phyloP scores from a whole-genome alignment of 1,140 invertebrate genomes.

The Penaeus indicus region DNA sequence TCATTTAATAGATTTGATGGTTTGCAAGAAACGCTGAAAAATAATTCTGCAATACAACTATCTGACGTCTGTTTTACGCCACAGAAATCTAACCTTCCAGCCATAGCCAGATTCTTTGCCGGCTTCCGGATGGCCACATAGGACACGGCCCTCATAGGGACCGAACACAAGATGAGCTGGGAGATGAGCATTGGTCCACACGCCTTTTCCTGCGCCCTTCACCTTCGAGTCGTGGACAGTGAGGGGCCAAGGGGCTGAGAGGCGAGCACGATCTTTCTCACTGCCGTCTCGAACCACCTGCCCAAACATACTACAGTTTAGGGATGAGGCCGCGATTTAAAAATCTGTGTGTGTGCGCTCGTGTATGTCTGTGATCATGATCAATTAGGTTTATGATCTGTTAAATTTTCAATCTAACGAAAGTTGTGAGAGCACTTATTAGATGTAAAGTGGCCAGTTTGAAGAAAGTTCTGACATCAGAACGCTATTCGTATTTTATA shows the following conservation, averaged over 20 bases:
- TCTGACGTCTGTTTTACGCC: neutral
- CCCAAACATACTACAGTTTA: neutral
- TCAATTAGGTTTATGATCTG: too few species aligned
- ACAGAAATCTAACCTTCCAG: constrained; percentile 35
- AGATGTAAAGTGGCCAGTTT: too few species aligned
- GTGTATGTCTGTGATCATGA: too few species aligned
- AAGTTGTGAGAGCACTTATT: too few species aligned
- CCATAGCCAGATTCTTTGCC: constrained; percentile 50
- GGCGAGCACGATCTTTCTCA: constrained; percentile 23
- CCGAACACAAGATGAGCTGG: constrained; percentile 59
- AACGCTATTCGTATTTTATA: too few species aligned
- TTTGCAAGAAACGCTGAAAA: neutral
- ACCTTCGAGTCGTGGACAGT: constrained; percentile 31
- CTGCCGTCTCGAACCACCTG: constrained; percentile 43
- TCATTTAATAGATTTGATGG: neutral
- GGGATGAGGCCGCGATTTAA: too few species aligned
- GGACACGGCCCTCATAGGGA: constrained; percentile 62
- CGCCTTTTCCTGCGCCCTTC: constrained; percentile 60
- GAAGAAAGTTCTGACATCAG: too few species aligned
- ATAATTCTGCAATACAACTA: neutral
- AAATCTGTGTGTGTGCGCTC: too few species aligned
- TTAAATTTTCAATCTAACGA: too few species aligned
- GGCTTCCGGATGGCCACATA: constrained; percentile 1
- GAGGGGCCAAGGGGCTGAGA: constrained; percentile 50
- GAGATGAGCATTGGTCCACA: constrained; percentile 59